Conservation (phyloP, 2,888 invertebrate genomes). For the Dolichomitus sp. region DNA sequence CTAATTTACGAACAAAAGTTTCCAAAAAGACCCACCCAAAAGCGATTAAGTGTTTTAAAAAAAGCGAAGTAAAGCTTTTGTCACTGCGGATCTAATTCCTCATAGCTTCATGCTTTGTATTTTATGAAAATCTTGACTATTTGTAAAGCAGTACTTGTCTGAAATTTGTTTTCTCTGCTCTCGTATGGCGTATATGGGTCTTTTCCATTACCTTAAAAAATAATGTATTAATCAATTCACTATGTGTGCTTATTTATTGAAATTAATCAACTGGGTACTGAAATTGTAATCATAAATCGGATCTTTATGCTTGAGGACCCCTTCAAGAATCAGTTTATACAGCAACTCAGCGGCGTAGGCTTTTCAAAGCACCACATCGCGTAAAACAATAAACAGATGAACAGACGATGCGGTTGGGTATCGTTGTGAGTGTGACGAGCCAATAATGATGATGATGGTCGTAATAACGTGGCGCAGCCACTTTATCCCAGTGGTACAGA, state of each 20-base stretch:
- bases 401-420: neutral
- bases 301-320: neutral
- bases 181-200: no score
- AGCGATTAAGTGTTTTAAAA: no score
- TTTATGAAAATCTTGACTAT: no score
- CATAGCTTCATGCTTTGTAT: no score
- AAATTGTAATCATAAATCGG: neutral
- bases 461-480: slow-evolving; percentile 13
- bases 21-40: no score
- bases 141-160: no score
- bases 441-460: slow-evolving; percentile 36
- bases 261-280: neutral
- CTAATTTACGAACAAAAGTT: neutral
- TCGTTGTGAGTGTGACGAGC: slow-evolving; percentile 17
- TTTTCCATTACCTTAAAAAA: no score
- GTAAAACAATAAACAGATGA: slow-evolving; percentile 36
- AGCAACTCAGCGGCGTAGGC: neutral
- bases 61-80: no score
- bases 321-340: neutral
- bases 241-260: neutral
- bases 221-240: no score
- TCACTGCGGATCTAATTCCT: no score
- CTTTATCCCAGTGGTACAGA: slow-evolving; percentile 4
- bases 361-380: slow-evolving; percentile 4
- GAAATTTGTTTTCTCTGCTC: no score